Percentiles rank a stretch among this genome's conserved stretches.
Conservation (phyloP, 37 sponge, comb jelly and placozoan species). For the Petrosia ficiformis region DNA sequence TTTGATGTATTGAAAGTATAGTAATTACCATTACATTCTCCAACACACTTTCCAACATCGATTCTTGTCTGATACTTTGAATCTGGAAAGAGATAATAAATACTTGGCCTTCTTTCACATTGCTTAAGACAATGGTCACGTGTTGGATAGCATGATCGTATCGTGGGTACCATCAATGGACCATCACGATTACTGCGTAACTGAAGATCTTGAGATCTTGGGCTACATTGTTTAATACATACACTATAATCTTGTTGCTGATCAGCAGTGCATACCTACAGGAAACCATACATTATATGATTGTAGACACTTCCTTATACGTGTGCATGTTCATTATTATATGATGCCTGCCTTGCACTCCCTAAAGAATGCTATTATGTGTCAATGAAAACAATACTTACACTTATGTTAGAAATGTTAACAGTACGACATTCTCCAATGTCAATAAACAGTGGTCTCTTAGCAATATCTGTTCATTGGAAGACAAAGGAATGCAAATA, state of each 20-base stretch:
- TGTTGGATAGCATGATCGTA: constrained; percentile 30
- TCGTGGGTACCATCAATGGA: neutral
- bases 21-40: constrained; percentile 12
- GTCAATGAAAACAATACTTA: no score
- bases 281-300: neutral
- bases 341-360: no score
- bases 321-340: no score
- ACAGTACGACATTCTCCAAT: constrained; percentile 6
- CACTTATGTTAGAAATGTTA: neutral
- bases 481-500: neutral
- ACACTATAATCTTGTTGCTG: neutral
- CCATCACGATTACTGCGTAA: constrained; percentile 16
- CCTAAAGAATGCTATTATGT: no score
- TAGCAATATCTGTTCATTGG: constrained; percentile 2
- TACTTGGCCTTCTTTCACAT: constrained; percentile 14
- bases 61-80: constrained; percentile 28
- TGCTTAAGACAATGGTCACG: constrained; percentile 8
- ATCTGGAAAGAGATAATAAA: constrained; percentile 26
- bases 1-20: neutral
- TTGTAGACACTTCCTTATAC: no score
- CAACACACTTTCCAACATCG: constrained; percentile 45
- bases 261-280: neutral
- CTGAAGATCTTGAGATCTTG: neutral
- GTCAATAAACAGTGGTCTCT: neutral
- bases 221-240: constrained; percentile 17